Evolutionary conservation across 2,797 vertebrate species (phyloP), one percentile per base, ranked within the genome.

Genomic region (Sus cebifrons): DNA sequence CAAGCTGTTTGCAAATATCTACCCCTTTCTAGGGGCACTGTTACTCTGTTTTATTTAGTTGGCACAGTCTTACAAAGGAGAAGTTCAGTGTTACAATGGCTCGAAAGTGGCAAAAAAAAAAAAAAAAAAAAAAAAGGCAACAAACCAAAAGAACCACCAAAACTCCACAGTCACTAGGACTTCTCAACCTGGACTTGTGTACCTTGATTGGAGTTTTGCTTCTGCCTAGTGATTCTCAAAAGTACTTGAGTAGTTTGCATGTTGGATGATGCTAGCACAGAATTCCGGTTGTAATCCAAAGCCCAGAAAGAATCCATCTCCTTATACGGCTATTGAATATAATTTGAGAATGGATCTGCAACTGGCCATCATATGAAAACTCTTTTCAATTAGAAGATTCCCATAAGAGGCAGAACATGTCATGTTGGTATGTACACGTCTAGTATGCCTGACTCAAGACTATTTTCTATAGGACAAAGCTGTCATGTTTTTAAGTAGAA

Each of bases 341-440:
- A 81, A 93, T 36, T 85, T 95, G 84, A 88, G 49, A 81, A 77
- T 32, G 25, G 20, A 71, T 94, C 67, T 91, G 18, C 62, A 70
- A 77, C 40, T 71, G n/a, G 25, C 21, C 6, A 82, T 49, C 15
- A 73, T 74, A 58, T 60, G 56, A 81, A 89, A 71, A 54, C 10
- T 10, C 20, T 87, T 87, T 84, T 93, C 64, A 86, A 27, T n/a
- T 86, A n/a, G 27, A 92, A 82, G 18, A 78, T 79, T 75, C 4
- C 3, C 56, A 85, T n/a, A 95, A 81, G 6, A 86, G 56, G 15
- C 58, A 92, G 89, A 92, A 49, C 36, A 85, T 6, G 2, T n/a
- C 18, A 29, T 54, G 14, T 49, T 73, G 74, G 21, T 32, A 84
- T 27, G 17, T 70, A 75, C 4, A 44, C 3, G 12, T 64, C 49